These are phyloP conservation scores for Andinoacara biseriatus DNA, from an alignment of 2,113 vertebrate genomes.

Conservation along the genomic window DNA sequence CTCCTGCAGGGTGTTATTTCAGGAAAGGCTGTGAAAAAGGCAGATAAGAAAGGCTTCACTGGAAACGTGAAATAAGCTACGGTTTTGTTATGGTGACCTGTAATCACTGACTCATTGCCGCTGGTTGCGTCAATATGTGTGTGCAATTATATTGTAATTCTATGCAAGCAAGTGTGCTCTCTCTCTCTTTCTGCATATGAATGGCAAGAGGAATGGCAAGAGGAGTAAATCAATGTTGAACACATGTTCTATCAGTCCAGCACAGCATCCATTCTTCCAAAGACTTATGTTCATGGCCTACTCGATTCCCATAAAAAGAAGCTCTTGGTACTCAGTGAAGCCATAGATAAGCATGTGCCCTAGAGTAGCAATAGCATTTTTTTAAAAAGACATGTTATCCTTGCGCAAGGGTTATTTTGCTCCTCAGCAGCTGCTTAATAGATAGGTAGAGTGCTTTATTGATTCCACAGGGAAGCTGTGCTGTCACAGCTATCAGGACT, in stretches of 20 bases:
- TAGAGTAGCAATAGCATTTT: neutral
- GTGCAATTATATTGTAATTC: neutral
- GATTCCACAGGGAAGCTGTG: constrained; percentile 14
- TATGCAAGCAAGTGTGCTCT: neutral
- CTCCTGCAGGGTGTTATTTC: constrained; percentile 32
- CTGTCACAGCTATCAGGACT: neutral
- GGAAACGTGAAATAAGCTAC: constrained; percentile 39
- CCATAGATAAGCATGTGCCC: neutral
- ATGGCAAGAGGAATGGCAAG: neutral
- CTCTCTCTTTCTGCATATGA: neutral
- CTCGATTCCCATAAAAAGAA: constrained; percentile 38
- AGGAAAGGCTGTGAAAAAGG: constrained; percentile 12
- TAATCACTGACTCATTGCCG: neutral
- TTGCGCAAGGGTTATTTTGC: constrained; percentile 10
- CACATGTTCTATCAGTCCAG: neutral
- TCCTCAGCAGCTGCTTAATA: constrained; percentile 7
- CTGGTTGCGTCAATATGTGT: neutral
- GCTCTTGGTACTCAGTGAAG: neutral
- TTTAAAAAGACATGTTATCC: constrained; percentile 15
- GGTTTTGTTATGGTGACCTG: neutral
- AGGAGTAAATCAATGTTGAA: neutral
- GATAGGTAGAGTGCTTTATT: constrained; percentile 5
- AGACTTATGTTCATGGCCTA: constrained; percentile 20
- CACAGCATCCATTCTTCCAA: constrained; percentile 6
- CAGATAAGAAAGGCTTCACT: constrained; percentile 35